A percentile compares a stretch with the other conserved stretches of the same genome.
Conservation (phyloP, 2,888 invertebrate species). For the Yponomeuta sedellus region DNA sequence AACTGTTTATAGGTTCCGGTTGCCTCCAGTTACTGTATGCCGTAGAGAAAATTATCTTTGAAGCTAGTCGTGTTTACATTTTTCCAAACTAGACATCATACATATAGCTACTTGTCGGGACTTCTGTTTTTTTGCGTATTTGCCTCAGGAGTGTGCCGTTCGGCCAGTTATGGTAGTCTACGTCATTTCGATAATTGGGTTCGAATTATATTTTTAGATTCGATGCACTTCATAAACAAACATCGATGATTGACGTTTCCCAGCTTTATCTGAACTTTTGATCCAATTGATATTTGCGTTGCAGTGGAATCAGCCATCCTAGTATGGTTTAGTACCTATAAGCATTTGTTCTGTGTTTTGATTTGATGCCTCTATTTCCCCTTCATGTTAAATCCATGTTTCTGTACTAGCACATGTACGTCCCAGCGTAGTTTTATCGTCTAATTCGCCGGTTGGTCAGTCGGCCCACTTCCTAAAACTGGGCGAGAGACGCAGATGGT, state of each 20-base stretch:
- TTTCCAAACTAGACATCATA: not conserved
- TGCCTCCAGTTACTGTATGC: no score
- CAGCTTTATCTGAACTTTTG: conserved; percentile 33
- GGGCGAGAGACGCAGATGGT: conserved; percentile 70
- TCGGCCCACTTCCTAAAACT: conserved; percentile 74
- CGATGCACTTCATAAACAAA: conserved; percentile 54
- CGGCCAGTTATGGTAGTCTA: conserved; percentile 47
- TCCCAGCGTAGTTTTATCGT: not conserved
- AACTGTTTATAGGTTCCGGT: no score
- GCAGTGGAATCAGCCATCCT: not conserved
- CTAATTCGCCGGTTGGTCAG: conserved; percentile 49
- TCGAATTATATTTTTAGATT: conserved; percentile 43
- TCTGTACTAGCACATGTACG: not conserved
- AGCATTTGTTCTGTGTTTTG: not conserved
- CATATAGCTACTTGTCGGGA: not conserved
- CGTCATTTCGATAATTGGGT: conserved; percentile 74
- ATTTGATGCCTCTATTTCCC: not conserved
- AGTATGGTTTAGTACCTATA: not conserved
- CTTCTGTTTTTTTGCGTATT: not conserved
- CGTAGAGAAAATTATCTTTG: no score
- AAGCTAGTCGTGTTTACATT: no score
- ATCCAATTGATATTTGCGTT: not conserved
- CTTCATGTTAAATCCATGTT: not conserved
- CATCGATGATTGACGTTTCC: conserved; percentile 55
- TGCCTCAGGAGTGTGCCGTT: conserved; percentile 49